Conservation (phyloP, 53 echinoderm and acorn worm genomes). For the Henricia sp. region DNA sequence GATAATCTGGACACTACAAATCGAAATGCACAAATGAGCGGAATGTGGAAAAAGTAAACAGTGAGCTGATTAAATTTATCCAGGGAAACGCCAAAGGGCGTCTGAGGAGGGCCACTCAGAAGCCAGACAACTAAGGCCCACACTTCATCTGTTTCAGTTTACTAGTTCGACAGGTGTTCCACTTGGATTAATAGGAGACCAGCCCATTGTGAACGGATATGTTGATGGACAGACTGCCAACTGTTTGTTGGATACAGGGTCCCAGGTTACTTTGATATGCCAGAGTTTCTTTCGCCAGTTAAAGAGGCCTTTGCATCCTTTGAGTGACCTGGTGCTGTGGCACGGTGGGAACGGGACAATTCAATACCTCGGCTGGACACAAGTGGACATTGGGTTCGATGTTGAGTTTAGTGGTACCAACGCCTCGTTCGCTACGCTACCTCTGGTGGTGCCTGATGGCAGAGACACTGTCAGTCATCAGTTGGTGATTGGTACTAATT, state of each 20-base stretch:
- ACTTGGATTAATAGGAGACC: neutral
- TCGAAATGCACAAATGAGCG: neutral
- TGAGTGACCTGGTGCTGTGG: constrained; percentile 29
- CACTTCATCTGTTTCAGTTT: neutral
- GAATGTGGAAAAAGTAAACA: neutral
- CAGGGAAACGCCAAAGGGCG: constrained; percentile 26
- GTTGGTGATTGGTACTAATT: constrained; percentile 40
- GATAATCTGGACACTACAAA: constrained; percentile 1
- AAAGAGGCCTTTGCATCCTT: neutral
- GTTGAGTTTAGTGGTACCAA: too few relatives aligned
- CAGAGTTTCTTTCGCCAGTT: neutral
- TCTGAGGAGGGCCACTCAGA: constrained; percentile 17
- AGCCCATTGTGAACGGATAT: neutral
- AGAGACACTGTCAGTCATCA: neutral
- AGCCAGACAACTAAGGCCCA: neutral
- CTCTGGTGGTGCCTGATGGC: constrained; percentile 48
- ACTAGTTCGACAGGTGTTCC: neutral
- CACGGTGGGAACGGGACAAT: too few relatives aligned
- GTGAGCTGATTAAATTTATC: neutral
- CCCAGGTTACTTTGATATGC: neutral
- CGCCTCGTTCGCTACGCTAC: constrained; percentile 38
- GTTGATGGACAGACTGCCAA: neutral
- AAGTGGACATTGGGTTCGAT: too few relatives aligned
- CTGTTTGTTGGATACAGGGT: too few relatives aligned
- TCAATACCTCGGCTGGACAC: too few relatives aligned